Conservation (phyloP, 2,797 vertebrate species). For the Muscicapa comitata region DNA sequence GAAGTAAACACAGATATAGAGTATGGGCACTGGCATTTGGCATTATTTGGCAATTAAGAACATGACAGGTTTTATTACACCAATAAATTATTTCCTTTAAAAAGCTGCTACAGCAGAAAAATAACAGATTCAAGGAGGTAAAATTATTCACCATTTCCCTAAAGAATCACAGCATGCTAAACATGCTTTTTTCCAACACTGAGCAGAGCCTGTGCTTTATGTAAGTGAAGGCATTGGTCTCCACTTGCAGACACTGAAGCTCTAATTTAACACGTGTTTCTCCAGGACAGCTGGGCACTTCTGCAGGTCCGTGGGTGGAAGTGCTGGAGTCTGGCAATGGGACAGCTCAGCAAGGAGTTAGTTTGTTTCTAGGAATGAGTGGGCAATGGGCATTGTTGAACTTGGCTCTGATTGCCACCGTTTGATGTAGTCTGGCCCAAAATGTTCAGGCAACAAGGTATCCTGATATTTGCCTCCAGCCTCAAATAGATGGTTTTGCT, state of each 20-base stretch:
- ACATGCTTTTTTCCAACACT: not conserved
- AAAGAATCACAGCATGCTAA: not conserved
- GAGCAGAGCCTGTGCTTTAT: not conserved
- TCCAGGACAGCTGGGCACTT: not conserved
- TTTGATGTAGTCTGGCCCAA: not conserved
- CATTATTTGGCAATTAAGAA: not conserved
- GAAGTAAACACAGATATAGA: not conserved
- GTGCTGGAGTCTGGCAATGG: not conserved
- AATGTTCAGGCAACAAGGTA: not conserved
- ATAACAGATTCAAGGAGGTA: not conserved
- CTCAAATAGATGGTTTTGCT: not conserved
- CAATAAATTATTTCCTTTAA: not conserved
- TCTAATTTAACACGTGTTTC: not conserved
- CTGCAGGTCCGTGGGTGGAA: not conserved
- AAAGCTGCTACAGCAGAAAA: not conserved
- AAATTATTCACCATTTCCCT: not conserved
- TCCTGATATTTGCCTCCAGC: not conserved
- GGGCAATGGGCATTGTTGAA: not conserved
- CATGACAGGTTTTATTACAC: not conserved
- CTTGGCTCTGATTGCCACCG: not conserved
- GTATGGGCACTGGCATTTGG: not conserved
- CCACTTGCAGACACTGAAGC: not conserved
- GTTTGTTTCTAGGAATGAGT: not conserved
- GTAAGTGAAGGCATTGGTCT: not conserved
- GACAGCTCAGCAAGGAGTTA: not conserved